These are phyloP conservation scores for Cheilosia vernalis DNA, from an alignment of 2,888 invertebrate genomes.

Conservation along the genomic window DNA sequence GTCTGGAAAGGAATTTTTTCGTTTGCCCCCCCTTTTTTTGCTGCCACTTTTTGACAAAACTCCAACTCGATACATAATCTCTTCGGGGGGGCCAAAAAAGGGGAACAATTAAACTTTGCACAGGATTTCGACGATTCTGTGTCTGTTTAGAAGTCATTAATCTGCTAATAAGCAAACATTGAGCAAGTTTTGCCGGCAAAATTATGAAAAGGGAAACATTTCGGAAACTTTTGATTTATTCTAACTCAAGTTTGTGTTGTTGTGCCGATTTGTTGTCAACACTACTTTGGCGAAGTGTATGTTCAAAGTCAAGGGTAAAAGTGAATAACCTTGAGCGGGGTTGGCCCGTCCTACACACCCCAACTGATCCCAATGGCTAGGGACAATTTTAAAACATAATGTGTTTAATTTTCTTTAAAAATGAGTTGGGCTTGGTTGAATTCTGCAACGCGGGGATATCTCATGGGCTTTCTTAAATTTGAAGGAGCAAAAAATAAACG, in stretches of 20 bases:
- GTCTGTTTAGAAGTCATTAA: conserved; percentile 73
- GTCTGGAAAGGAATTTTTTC: conserved; percentile 55
- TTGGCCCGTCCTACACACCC: conserved; percentile 19
- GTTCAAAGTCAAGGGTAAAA: conserved; percentile 72
- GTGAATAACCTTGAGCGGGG: conserved; percentile 68
- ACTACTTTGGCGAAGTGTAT: conserved; percentile 29
- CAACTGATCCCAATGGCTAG: conserved; percentile 3
- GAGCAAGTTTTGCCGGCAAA: conserved; percentile 65
- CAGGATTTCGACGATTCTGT: conserved; percentile 57
- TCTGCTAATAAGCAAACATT: conserved; percentile 75
- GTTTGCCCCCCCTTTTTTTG: neutral
- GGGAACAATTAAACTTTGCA: conserved; percentile 68
- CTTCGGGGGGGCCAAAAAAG: conserved; percentile 22
- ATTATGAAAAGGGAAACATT: conserved; percentile 65
- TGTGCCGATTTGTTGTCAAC: conserved; percentile 54
- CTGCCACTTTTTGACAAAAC: conserved; percentile 67
- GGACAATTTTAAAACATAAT: conserved; percentile 69
- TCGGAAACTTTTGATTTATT: conserved; percentile 72
- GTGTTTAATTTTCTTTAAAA: conserved; percentile 50
- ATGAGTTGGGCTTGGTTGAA: neutral
- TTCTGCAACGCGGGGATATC: conserved; percentile 25
- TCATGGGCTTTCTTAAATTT: conserved; percentile 45
- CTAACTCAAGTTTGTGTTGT: conserved; percentile 40
- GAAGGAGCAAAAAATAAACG: conserved; percentile 31
- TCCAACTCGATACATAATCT: conserved; percentile 68